Percentiles rank a stretch among this genome's conserved stretches.
These are phyloP conservation scores for Pyrochroa serraticornis DNA, from an alignment of 2,888 invertebrate species.

Conservation along the genomic window DNA sequence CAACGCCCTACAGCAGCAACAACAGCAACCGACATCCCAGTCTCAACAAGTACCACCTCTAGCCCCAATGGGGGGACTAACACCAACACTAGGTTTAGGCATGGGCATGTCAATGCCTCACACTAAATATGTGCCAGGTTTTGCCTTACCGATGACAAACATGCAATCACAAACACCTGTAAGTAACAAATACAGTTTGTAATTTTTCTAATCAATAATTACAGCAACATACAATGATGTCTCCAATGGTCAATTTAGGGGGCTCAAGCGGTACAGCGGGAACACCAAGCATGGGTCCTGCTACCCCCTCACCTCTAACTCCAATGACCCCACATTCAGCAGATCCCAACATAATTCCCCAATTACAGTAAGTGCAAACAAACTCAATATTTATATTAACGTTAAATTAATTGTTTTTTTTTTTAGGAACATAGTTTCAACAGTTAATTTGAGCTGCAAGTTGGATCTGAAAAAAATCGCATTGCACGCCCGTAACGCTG, in stretches of 20 bases:
- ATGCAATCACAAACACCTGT: conserved; percentile 92
- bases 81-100: conserved; percentile 67
- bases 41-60: conserved; percentile 63
- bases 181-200: conserved; percentile 45
- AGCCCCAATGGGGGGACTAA: conserved; percentile 62
- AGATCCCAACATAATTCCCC: conserved; percentile 92
- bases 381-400: conserved; percentile 3
- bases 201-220: conserved; percentile 38
- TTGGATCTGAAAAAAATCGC: conserved; percentile 97
- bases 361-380: conserved; percentile 73
- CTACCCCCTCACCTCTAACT: conserved; percentile 80
- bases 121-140: conserved; percentile 76
- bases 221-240: conserved; percentile 79
- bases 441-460: conserved; percentile 94
- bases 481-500: conserved; percentile 96
- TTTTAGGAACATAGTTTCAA: conserved; percentile 95
- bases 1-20: conserved; percentile 80
- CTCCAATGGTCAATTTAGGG: conserved; percentile 72
- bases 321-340: conserved; percentile 93
- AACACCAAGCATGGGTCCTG: conserved; percentile 72
- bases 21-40: conserved; percentile 55
- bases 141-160: conserved; percentile 76
- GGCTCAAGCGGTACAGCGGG: conserved; percentile 67
- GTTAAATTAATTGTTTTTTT: conserved; percentile 3
- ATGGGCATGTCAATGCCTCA: conserved; percentile 72